Conservation (phyloP, 2,797 vertebrate species). For the Bufotes viridis region DNA sequence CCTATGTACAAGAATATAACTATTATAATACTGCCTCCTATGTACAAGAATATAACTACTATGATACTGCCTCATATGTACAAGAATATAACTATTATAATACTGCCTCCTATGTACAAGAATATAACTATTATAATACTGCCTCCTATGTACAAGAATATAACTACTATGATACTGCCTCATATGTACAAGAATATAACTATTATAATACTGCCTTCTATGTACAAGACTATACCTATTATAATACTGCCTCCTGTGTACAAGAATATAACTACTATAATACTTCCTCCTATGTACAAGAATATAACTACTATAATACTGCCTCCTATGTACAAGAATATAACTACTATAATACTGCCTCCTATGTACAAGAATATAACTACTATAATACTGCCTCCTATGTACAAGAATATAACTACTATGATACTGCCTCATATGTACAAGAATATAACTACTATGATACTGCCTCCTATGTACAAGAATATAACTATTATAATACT, state of each 20-base stretch:
- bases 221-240: slow-evolving; percentile 1
- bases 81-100: not conserved
- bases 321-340: not conserved
- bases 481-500: slow-evolving; percentile 7
- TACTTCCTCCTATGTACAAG: not conserved
- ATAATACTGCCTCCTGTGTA: not conserved
- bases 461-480: not conserved
- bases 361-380: slow-evolving; percentile 5
- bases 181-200: not conserved
- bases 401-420: slow-evolving; percentile 1
- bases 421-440: not conserved
- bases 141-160: not conserved
- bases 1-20: slow-evolving; percentile 2
- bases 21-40: not conserved
- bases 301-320: slow-evolving; percentile 1
- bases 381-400: slow-evolving; percentile 2
- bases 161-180: not conserved
- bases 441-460: slow-evolving; percentile 1
- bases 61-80: not conserved
- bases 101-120: not conserved
- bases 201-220: not conserved
- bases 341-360: not conserved
- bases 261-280: slow-evolving; percentile 4
- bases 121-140: not conserved
- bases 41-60: slow-evolving; percentile 2